Evolutionary conservation across 2,797 vertebrate genomes (phyloP).

Genomic region (Gallinago stenura): DNA sequence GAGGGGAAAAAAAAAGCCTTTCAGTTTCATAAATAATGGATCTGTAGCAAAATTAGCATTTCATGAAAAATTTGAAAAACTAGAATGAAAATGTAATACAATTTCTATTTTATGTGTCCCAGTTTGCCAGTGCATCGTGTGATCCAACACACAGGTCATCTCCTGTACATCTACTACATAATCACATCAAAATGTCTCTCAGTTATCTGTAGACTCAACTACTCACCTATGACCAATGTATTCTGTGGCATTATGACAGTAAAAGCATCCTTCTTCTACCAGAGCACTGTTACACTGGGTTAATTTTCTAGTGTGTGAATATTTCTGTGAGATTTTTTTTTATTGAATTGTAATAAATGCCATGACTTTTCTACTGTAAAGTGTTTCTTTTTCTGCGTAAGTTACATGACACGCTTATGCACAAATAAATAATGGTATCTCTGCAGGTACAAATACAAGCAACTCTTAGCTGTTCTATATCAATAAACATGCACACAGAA

Average conservation of each 20-base stretch:
- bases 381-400: conserved; percentile 25
- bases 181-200: conserved; percentile 12
- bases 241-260: neutral
- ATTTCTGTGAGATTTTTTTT: neutral
- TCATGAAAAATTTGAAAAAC: conserved; percentile 71
- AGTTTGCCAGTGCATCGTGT: neutral
- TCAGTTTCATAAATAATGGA: conserved; percentile 81
- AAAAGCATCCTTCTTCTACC: neutral
- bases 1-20: conserved; percentile 64
- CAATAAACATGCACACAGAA: neutral
- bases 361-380: conserved; percentile 19
- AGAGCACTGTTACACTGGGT: neutral
- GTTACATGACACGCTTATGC: neutral
- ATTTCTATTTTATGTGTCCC: neutral
- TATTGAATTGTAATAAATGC: neutral
- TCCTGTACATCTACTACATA: neutral
- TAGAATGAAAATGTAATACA: conserved; percentile 56
- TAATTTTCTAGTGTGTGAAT: neutral
- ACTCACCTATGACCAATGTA: neutral
- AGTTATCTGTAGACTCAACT: neutral
- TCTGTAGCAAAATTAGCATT: conserved; percentile 80
- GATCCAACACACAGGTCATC: neutral
- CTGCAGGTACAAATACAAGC: neutral
- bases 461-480: neutral
- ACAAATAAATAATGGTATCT: neutral